These are phyloP conservation scores for Alsophila aescularia DNA, from an alignment of 2,888 invertebrate genomes.

Conservation along the genomic window DNA sequence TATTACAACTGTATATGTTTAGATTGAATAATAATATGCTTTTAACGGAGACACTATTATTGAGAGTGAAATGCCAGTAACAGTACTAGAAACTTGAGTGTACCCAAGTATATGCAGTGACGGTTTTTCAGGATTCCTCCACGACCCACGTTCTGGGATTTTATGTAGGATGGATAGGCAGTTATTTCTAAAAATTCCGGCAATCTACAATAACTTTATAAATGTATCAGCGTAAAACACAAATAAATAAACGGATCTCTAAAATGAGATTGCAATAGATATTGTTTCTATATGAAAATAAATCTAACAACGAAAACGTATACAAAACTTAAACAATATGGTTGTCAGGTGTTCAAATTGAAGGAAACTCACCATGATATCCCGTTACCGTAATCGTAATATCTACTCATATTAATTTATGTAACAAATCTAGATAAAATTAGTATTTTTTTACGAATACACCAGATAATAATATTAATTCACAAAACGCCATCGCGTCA, in stretches of 20 bases:
- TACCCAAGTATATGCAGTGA: no score
- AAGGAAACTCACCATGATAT: constrained; percentile 80
- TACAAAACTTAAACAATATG: constrained; percentile 74
- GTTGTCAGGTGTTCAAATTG: constrained; percentile 61
- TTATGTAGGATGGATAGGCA: constrained; percentile 13
- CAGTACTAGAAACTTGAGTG: no score
- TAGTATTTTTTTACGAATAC: constrained; percentile 50
- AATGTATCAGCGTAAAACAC: neutral
- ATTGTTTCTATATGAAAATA: constrained; percentile 12
- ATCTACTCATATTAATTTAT: constrained; percentile 80
- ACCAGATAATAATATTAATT: constrained; percentile 64
- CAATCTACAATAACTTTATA: neutral
- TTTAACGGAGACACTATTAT: no score
- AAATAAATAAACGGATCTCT: neutral
- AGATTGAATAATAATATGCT: no score
- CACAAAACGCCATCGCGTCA: constrained; percentile 76
- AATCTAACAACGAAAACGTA: constrained; percentile 58
- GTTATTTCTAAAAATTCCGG: constrained; percentile 30
- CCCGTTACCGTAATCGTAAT: constrained; percentile 83
- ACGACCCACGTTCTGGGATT: constrained; percentile 27
- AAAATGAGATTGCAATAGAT: neutral
- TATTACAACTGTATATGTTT: no score
- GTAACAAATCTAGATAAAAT: constrained; percentile 54
- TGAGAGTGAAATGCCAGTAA: neutral
- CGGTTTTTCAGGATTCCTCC: neutral